Conservation (phyloP, 2,888 invertebrate genomes). For the Tupiocoris notatus region DNA sequence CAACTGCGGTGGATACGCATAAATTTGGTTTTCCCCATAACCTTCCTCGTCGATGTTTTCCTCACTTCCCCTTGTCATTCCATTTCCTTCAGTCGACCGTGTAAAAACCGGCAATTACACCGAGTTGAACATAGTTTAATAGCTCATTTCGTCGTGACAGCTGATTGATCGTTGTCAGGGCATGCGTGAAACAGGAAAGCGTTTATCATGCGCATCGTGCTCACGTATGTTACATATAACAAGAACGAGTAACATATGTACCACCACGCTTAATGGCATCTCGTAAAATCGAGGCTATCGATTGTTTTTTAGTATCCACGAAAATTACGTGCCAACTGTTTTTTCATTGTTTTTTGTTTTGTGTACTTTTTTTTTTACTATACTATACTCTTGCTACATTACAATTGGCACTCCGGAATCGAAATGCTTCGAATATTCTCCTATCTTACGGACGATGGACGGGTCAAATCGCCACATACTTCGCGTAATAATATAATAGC, state of each 20-base stretch:
- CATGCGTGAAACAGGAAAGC: background rate
- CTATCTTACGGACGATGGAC: too few relatives aligned
- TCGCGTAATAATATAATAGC: too few relatives aligned
- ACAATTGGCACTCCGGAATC: too few relatives aligned
- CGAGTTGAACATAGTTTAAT: background rate
- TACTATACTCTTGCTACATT: too few relatives aligned
- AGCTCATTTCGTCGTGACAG: background rate
- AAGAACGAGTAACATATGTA: background rate
- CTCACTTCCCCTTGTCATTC: background rate
- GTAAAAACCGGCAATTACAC: background rate
- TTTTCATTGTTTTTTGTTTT: too few relatives aligned
- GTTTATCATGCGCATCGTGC: background rate
- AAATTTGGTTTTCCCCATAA: background rate
- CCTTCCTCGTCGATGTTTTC: background rate
- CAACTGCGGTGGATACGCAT: too few relatives aligned
- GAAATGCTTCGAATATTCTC: too few relatives aligned
- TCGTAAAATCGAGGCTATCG: background rate
- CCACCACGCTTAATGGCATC: background rate
- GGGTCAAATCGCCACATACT: too few relatives aligned
- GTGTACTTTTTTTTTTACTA: too few relatives aligned
- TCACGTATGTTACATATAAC: background rate
- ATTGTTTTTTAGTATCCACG: too few relatives aligned
- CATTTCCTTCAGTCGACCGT: background rate
- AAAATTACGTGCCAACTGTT: too few relatives aligned
- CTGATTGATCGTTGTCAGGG: background rate